Conservation (phyloP, 2,888 invertebrate species). For the Bellardia pandia region DNA sequence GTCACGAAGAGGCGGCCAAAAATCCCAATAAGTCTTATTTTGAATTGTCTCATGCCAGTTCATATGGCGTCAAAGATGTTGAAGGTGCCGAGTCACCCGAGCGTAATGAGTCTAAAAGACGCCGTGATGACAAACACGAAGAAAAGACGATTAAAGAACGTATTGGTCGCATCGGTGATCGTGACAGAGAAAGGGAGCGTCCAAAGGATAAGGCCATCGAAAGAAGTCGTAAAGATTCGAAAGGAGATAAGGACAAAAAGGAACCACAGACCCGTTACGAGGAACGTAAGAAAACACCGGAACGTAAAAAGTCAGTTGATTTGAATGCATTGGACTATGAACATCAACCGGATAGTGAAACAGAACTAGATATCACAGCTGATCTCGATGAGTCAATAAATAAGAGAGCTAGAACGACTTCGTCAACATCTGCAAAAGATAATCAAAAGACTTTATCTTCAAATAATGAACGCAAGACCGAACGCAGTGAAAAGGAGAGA, state of each 20-base stretch:
- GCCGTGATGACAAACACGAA: constrained; percentile 80
- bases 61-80: constrained; percentile 81
- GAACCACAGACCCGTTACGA: constrained; percentile 58
- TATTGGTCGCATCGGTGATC: constrained; percentile 68
- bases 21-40: constrained; percentile 84
- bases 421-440: constrained; percentile 34
- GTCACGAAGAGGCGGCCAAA: constrained; percentile 85
- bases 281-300: constrained; percentile 73
- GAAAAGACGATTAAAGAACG: constrained; percentile 70
- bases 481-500: constrained; percentile 54
- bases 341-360: constrained; percentile 85
- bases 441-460: constrained; percentile 36
- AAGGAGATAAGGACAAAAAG: constrained; percentile 67
- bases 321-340: constrained; percentile 91
- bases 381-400: constrained; percentile 27
- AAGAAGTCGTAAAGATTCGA: constrained; percentile 52
- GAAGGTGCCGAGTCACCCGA: constrained; percentile 79
- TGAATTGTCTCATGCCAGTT: constrained; percentile 84
- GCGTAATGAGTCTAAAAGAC: constrained; percentile 78
- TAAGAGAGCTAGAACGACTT: constrained; percentile 31
- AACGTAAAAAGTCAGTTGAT: constrained; percentile 85
- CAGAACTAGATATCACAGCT: constrained; percentile 71
- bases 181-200: constrained; percentile 68
- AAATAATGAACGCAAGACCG: constrained; percentile 52
- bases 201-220: constrained; percentile 63